phyloP scores from a whole-genome alignment of 2,113 vertebrate species.

The Condylura cristata region DNA sequence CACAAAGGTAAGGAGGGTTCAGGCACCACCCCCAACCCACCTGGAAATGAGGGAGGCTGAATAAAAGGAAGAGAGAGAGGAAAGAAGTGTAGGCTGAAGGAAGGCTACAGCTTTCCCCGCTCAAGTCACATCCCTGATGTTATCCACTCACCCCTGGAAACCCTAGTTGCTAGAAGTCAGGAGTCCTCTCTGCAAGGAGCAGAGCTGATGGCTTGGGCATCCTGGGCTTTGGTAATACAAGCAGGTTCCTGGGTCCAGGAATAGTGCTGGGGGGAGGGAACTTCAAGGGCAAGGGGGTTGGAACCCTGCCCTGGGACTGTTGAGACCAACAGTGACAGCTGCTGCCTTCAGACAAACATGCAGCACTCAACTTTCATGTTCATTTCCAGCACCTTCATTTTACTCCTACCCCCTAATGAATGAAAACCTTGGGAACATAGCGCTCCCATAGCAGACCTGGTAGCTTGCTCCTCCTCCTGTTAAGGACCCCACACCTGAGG shows the following conservation, averaged over 20 bases:
- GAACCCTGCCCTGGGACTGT: no score
- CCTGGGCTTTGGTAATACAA: background rate
- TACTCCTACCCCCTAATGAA: background rate
- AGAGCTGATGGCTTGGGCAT: background rate
- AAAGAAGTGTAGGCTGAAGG: background rate
- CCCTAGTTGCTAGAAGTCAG: background rate
- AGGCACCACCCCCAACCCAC: background rate
- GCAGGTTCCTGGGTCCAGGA: background rate
- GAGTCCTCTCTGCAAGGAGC: background rate
- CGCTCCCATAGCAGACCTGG: background rate
- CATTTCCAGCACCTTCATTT: background rate
- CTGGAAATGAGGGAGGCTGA: background rate
- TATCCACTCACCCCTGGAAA: background rate
- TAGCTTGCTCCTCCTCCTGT: background rate
- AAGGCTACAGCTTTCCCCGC: background rate
- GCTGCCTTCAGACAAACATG: background rate
- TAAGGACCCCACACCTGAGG: background rate
- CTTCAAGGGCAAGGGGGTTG: rapidly evolving
- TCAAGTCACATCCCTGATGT: background rate
- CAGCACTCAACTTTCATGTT: background rate
- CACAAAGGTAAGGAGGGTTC: conserved; percentile 90
- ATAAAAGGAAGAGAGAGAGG: background rate
- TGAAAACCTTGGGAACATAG: background rate
- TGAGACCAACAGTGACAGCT: no score
- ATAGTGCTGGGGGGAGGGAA: rapidly evolving